Evolutionary conservation across 2,888 invertebrate genomes (phyloP).

Genomic region (Rotaria sp.): DNA sequence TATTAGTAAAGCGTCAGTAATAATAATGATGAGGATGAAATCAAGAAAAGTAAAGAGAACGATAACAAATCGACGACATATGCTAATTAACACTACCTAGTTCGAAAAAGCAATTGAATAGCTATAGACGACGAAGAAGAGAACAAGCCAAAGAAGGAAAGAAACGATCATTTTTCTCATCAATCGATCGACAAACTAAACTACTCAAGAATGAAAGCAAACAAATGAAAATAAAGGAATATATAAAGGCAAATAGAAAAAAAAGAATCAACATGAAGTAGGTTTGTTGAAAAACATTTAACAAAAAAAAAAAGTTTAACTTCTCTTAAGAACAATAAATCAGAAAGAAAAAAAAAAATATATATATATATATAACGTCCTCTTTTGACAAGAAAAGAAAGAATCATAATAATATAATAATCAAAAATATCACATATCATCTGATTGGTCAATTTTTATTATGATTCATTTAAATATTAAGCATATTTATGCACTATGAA

Average conservation of each 20-base stretch:
- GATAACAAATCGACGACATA: not conserved
- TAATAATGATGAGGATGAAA: not conserved
- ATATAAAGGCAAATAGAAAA: not conserved
- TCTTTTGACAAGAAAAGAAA: constrained; percentile 24
- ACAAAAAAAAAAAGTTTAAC: not conserved
- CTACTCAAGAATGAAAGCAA: not conserved
- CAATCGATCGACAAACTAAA: not conserved
- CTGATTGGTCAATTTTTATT: not conserved
- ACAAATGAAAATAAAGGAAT: not conserved
- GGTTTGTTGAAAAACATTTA: not conserved
- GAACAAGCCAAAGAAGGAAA: not conserved
- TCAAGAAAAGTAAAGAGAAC: not conserved
- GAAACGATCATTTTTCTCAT: not conserved
- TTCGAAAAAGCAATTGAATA: too few relatives aligned
- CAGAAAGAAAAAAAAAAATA: not conserved
- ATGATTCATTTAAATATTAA: not conserved
- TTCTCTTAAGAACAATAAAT: not conserved
- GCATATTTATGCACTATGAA: not conserved
- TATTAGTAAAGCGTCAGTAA: not conserved
- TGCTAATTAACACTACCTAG: not conserved
- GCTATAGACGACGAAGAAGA: too few relatives aligned
- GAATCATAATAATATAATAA: constrained; percentile 12
- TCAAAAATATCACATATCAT: not conserved
- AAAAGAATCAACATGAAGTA: not conserved
- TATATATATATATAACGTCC: not conserved